Base-by-base conservation (phyloP, 2,888 invertebrate species). In the Tipula lateralis region DNA sequence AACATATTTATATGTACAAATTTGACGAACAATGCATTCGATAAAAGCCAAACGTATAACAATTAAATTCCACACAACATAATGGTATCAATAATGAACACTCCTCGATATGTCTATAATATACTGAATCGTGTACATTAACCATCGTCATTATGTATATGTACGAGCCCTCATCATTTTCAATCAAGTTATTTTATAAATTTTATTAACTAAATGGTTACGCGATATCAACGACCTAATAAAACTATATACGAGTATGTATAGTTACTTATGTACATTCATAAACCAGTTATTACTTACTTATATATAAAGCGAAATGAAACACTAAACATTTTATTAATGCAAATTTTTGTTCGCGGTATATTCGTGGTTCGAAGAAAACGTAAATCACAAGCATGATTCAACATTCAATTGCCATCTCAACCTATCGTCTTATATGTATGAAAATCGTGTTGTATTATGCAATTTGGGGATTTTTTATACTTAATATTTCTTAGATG, bases 331-430 rank as follows among this genome's bases (percentile, higher is more conserved):
- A 9, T 24, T 66, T 24, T n/a, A n/a, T n/a, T 24, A 66, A 66
- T 66, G 66, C 66, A 66, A 66, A 66, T 66, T 66, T 66, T n/a
- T 66, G 24, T 66, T 66, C 66, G 66, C 66, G 66, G 24, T 66
- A 66, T 66, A 24, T 66, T 66, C 24, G 66, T 24, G 66, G 12
- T 66, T 66, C 66, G 66, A 2, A 66, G 66, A 66, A 66, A 66
- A 24, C 3, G 24, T 24, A 66, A 24, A 66, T 66, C 66, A 66
- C 19, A 24, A 66, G 66, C 66, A 66, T 66, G 66, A 66, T 66
- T 66, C 66, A 66, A 66, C 66, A 66, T 66, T 24, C 9, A 19
- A 24, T 66, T 66, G 2, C 66, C 66, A 66, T 66, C 24, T 66
- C 24, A 66, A 66, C 16, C n/a, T 7, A 50, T 16, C n/a, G n/a